Evolutionary conservation across 2,113 vertebrate genomes (phyloP).

Genomic region (Vidua macroura): DNA sequence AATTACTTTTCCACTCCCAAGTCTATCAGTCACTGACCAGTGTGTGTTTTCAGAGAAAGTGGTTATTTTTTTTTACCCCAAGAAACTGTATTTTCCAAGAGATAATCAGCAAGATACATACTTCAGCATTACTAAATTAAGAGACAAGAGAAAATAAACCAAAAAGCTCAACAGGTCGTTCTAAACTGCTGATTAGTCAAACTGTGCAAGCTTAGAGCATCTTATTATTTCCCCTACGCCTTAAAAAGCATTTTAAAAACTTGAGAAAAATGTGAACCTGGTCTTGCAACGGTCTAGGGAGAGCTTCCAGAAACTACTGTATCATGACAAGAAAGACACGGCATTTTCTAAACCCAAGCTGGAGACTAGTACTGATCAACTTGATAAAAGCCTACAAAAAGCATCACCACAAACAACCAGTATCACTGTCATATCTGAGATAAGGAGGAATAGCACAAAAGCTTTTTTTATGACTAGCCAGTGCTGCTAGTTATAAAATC

Average conservation of each 20-base stretch:
- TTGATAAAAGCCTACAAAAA: neutral
- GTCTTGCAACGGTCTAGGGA: neutral
- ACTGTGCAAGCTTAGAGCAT: neutral
- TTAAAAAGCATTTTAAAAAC: neutral
- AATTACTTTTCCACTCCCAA: neutral
- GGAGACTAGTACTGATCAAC: neutral
- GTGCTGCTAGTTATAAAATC: neutral
- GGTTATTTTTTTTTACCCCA: neutral
- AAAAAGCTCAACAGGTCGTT: neutral
- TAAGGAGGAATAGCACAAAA: neutral
- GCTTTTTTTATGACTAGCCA: neutral
- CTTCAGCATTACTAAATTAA: neutral
- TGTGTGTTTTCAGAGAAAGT: neutral
- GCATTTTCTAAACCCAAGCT: neutral
- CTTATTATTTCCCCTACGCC: rapidly evolving
- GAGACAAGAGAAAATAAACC: neutral
- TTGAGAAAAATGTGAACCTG: neutral
- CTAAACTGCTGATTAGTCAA: neutral
- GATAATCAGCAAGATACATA: neutral
- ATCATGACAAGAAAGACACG: neutral
- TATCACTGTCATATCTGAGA: neutral
- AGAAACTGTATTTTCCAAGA: neutral
- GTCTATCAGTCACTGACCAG: neutral
- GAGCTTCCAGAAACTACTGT: neutral
- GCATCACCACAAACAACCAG: neutral